Evolutionary conservation across 2,888 invertebrate genomes (phyloP).

Genomic region (Rotaria socialis): DNA sequence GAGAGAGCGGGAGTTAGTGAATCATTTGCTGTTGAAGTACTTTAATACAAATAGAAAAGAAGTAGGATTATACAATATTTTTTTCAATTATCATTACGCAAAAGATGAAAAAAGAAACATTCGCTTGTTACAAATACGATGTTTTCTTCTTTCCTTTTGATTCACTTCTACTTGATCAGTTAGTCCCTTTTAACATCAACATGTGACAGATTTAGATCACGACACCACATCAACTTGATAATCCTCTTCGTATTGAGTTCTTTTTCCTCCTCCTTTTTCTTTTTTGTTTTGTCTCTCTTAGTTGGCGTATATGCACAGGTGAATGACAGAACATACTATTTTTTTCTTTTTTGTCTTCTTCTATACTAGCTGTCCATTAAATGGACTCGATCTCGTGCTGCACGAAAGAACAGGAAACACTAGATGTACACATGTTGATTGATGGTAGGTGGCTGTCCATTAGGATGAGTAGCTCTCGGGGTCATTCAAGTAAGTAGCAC

Average conservation of each 20-base stretch:
- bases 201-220: background rate
- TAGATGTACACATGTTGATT: constrained; percentile 4
- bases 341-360: background rate
- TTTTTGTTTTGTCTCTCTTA: background rate
- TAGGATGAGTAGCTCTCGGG: constrained; percentile 14
- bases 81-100: background rate
- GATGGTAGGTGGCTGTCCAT: background rate
- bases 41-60: background rate
- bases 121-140: no score
- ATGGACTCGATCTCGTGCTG: background rate
- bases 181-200: background rate
- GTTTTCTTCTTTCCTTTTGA: background rate
- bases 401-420: background rate
- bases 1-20: background rate
- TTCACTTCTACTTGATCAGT: background rate
- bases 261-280: no score
- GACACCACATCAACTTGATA: background rate
- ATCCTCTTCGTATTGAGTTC: background rate
- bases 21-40: background rate
- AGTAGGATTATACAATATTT: background rate
- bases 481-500: constrained; percentile 9
- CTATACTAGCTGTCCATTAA: background rate
- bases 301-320: background rate
- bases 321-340: background rate
- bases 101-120: background rate